A percentile compares a stretch with the other conserved stretches of the same genome.
Conservation (phyloP, 2,113 vertebrate genomes). For the Myiopsitta monachus region DNA sequence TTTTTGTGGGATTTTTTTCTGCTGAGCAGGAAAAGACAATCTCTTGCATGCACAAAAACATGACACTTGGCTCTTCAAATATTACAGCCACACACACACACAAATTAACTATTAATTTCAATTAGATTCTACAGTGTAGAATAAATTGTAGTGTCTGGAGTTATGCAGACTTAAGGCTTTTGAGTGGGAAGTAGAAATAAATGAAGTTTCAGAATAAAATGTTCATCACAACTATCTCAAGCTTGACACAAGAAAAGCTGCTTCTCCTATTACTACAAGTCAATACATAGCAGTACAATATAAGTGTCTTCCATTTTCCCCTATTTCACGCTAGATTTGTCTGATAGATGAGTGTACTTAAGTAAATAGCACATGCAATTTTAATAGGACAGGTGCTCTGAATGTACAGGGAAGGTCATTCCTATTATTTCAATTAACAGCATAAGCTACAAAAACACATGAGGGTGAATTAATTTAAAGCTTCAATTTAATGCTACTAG, state of each 20-base stretch:
- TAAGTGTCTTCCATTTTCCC: constrained; percentile 73
- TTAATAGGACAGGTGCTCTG: constrained; percentile 79
- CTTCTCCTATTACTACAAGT: constrained; percentile 53
- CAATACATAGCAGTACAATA: constrained; percentile 49
- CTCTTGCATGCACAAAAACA: background rate
- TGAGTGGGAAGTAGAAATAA: constrained; percentile 40
- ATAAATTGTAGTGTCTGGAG: constrained; percentile 15
- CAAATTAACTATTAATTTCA: background rate
- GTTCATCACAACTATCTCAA: constrained; percentile 50
- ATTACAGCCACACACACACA: background rate
- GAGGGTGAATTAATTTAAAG: constrained; percentile 80
- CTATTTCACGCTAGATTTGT: constrained; percentile 77
- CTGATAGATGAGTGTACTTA: constrained; percentile 77
- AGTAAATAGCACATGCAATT: constrained; percentile 71
- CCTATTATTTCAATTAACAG: constrained; percentile 83
- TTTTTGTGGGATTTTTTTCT: background rate
- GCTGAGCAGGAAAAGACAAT: background rate
- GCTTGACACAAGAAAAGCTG: constrained; percentile 58
- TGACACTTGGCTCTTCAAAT: background rate
- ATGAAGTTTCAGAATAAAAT: constrained; percentile 63
- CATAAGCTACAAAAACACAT: constrained; percentile 78
- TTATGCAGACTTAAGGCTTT: constrained; percentile 8
- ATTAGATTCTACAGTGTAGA: background rate
- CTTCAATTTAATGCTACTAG: constrained; percentile 76
- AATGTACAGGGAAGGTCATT: constrained; percentile 75